Percentiles rank a stretch among this genome's conserved stretches.
phyloP scores from a whole-genome alignment of 2,888 invertebrate genomes.

The Boloria euphrosyne region DNA sequence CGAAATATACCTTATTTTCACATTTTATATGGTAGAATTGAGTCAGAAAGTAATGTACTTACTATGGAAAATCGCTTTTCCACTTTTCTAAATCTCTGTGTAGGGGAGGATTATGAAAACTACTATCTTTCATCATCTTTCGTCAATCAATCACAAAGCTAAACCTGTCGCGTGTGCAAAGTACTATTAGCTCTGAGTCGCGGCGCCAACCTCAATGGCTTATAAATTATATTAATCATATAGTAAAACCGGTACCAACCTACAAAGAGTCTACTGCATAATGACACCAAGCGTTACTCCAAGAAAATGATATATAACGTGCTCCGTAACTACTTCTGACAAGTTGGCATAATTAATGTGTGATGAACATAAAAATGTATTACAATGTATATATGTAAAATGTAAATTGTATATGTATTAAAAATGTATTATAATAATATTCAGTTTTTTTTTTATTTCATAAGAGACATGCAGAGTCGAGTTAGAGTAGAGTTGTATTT shows the following conservation, averaged over 20 bases:
- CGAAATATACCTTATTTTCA: too few species aligned
- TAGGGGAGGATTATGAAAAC: neutral
- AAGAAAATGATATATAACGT: constrained; percentile 18
- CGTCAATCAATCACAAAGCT: constrained; percentile 11
- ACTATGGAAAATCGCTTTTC: too few species aligned
- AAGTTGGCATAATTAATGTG: neutral
- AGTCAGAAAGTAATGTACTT: too few species aligned
- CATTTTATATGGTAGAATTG: too few species aligned
- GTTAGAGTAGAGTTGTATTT: too few species aligned
- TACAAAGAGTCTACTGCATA: constrained; percentile 5
- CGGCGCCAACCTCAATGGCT: constrained; percentile 21
- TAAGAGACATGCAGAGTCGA: too few species aligned
- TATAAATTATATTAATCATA: constrained; percentile 22
- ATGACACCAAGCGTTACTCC: constrained; percentile 11
- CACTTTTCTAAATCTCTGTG: too few species aligned
- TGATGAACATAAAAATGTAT: neutral
- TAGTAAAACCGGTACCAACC: constrained; percentile 11
- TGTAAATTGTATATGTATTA: too few species aligned
- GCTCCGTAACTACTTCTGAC: constrained; percentile 9
- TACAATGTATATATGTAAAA: too few species aligned
- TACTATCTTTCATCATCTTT: neutral
- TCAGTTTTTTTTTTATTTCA: too few species aligned
- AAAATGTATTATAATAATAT: too few species aligned
- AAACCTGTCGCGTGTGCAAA: constrained; percentile 2
- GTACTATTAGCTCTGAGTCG: neutral